Evolutionary conservation across 2,113 vertebrate genomes (phyloP).

Genomic region (Peromyscus maniculatus): DNA sequence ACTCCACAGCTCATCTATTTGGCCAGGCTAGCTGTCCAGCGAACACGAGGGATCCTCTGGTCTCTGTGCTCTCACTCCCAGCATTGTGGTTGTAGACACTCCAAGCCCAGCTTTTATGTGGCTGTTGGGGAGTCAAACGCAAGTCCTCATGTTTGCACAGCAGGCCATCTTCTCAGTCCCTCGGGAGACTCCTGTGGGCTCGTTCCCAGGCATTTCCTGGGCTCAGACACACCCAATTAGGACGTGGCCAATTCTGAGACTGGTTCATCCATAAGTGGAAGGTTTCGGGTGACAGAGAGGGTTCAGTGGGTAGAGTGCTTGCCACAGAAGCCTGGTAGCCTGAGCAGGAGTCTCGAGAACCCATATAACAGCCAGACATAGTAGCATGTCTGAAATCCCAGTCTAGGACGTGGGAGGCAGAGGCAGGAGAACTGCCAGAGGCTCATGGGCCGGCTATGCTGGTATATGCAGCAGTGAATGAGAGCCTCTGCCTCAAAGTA

Average conservation of each 20-base stretch:
- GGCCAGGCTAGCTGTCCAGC: neutral
- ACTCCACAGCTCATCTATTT: neutral
- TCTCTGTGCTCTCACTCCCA: neutral
- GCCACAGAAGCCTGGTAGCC: neutral
- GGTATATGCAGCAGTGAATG: neutral
- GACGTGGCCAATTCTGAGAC: neutral
- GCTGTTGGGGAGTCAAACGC: no score
- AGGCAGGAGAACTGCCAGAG: neutral
- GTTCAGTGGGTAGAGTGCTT: neutral
- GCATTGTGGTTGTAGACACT: neutral
- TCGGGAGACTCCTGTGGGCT: neutral
- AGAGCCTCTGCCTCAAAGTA: neutral
- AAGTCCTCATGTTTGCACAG: neutral
- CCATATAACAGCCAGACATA: neutral
- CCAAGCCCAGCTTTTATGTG: neutral
- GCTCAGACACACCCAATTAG: neutral
- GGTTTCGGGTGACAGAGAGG: neutral
- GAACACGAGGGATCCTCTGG: neutral
- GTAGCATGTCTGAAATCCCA: neutral
- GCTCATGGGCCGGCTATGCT: neutral
- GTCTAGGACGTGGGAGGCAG: neutral
- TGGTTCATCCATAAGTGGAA: neutral
- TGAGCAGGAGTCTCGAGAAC: neutral
- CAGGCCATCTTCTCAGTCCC: neutral
- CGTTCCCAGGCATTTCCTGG: neutral